Evolutionary conservation across 2,888 invertebrate species (phyloP).

Genomic region (Phyllotreta cruciferae): DNA sequence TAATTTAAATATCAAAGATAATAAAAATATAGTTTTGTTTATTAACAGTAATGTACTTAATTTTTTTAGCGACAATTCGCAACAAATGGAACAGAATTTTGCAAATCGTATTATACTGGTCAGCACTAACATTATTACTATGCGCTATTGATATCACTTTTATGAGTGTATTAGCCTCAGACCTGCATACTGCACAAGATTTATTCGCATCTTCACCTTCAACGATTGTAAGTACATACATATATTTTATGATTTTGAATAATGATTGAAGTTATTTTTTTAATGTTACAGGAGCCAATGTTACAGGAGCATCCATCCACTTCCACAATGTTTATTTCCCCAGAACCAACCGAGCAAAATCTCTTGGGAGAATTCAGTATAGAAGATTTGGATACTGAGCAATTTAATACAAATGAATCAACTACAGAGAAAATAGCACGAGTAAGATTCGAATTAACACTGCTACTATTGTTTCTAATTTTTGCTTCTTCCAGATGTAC

Average conservation of each 20-base stretch:
- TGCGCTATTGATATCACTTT: constrained; percentile 28
- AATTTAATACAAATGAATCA: too few species aligned
- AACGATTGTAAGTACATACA: constrained; percentile 5
- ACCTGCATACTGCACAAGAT: constrained; percentile 25
- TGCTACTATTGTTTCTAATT: background rate
- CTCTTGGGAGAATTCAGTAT: background rate
- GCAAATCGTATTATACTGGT: constrained; percentile 21
- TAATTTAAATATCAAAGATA: too few species aligned
- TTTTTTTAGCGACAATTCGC: constrained; percentile 29
- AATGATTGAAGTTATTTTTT: background rate
- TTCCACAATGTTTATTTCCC: too few species aligned
- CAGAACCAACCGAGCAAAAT: background rate
- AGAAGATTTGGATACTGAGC: background rate
- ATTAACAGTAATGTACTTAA: background rate
- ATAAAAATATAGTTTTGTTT: background rate
- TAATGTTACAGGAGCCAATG: too few species aligned
- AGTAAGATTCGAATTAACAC: too few species aligned
- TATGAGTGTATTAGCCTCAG: constrained; percentile 34
- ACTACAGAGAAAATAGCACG: too few species aligned
- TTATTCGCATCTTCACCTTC: background rate
- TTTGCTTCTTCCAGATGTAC: background rate
- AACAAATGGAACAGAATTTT: constrained; percentile 26
- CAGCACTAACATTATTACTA: constrained; percentile 27
- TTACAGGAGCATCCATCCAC: too few species aligned
- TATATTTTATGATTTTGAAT: background rate